phyloP scores from a whole-genome alignment of 2,113 vertebrate species.

The Micromys minutus region DNA sequence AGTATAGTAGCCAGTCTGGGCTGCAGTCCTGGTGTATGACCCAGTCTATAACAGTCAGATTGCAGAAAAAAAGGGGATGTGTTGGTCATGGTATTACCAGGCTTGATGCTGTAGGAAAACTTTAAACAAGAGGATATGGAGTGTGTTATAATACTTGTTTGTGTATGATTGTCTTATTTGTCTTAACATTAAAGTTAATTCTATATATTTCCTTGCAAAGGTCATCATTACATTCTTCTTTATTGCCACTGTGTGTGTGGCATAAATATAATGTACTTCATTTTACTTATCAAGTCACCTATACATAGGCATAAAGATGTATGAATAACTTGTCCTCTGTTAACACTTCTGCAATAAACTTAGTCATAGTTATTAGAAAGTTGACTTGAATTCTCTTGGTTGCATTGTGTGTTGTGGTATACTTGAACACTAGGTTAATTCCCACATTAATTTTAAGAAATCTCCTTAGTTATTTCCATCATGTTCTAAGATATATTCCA shows the following conservation, averaged over 20 bases:
- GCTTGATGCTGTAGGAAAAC: not conserved
- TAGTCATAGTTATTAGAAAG: not conserved
- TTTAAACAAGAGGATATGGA: not conserved
- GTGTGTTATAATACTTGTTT: not conserved
- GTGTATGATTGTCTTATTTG: not conserved
- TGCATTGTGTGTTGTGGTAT: not conserved
- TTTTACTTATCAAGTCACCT: not conserved
- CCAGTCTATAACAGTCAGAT: not conserved
- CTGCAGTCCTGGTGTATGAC: not conserved
- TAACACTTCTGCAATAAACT: not conserved
- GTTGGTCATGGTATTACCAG: accelerated
- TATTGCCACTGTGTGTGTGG: not conserved
- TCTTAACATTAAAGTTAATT: not conserved
- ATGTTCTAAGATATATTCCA: not conserved
- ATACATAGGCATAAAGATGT: not conserved
- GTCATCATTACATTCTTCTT: not conserved
- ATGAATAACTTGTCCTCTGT: not conserved
- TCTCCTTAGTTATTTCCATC: not conserved
- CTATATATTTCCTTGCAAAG: not conserved
- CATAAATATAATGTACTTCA: not conserved
- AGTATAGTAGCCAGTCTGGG: not conserved
- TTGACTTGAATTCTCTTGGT: not conserved
- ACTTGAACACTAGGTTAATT: not conserved
- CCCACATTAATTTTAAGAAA: not conserved
- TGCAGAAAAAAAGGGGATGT: not conserved